Evolutionary conservation across 1,140 invertebrate genomes (phyloP), one percentile per base, ranked within the genome.

Genomic region (Cataglyphis hispanica): DNA sequence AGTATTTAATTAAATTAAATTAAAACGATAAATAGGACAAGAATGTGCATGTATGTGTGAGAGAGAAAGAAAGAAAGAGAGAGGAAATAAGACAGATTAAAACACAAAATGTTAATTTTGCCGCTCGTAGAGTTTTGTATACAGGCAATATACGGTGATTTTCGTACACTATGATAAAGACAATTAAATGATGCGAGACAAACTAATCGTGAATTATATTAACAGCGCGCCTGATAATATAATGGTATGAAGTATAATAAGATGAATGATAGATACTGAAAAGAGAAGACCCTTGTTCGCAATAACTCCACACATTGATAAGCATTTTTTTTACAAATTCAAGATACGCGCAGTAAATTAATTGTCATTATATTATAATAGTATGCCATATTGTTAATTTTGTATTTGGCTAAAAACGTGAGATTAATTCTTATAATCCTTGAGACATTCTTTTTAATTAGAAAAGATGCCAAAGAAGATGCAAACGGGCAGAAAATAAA

Each of bases 1-100:
- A 72, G 67, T 83, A 83, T 83, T 74, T 83, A n/a, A n/a, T n/a
- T n/a, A n/a, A n/a, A n/a, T n/a, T 74, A 74, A 74, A 84, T 84
- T 77, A 64, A 40, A 50, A 22, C 61, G 72, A 2, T 43, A 43
- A 50, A 77, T 34, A 25, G 31, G 25, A 76, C 74, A 53, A 76
- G 58, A 76, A 40, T 76, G 40, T 19, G 46, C 16, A 19, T 50
- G 46, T 25, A 56, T n/a, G 43, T 40, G 43, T 27, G 43, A 80
- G 61, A 67, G 50, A 22, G 61, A 69, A 19, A 80, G 61, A 85
- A 60, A 76, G 40, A 84, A 8, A 63, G 58, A 56, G 56, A 61
- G 56, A 61, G 69, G 61, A 22, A 75, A 34, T 34, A 77, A 22
- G 7, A 34, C 4, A 40, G 27, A 63, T 67, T 58, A 34, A 37